Base-by-base conservation (phyloP, 2,888 invertebrate species). In the Apodemia hepburni region DNA sequence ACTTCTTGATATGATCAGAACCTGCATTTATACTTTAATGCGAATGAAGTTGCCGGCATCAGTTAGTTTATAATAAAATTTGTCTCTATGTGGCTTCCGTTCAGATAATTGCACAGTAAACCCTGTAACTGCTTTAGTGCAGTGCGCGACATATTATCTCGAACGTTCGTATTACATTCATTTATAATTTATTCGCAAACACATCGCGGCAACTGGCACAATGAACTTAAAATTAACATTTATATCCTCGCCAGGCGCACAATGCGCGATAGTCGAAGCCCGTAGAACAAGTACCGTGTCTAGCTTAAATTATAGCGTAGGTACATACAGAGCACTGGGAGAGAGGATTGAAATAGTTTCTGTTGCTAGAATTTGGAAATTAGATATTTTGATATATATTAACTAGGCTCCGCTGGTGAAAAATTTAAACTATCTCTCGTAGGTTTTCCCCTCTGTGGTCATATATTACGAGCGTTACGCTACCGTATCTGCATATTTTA, bases 171-270 rank as follows among this genome's bases (percentile, higher is more conserved):
- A 69, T 70, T 71, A 69, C 71, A 66, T 64, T 67, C 71, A 74
- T 78, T 78, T 76, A 78, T 80, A 84, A 83, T 80, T 79, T 79
- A 81, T 79, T 75, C 76, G 73, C 75, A 72, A 79, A 79, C 81
- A 83, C 80, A 80, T 80, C 76, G 75, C 70, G 68, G 69, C 72
- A 71, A 71, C 73, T 74, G 71, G 71, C 67, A 78, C 82, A 77
- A 79, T 80, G 77, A 78, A 66, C 71, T 70, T 67, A 70, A 75
- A 77, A 77, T 80, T 79, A 77, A 79, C 75, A 76, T 78, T 76
- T 79, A 81, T 75, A 71, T 68, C 70, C 65, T 65, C 63, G 64
- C 61, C 57, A 62, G 64, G 64, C 64, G 63, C 59, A 69, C 68
- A 65, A 66, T 65, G 67, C 67, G 62, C 66, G 68, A 64, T 68